Base-by-base conservation (phyloP, 2,113 vertebrate species). In the Turdus rufiventris region DNA sequence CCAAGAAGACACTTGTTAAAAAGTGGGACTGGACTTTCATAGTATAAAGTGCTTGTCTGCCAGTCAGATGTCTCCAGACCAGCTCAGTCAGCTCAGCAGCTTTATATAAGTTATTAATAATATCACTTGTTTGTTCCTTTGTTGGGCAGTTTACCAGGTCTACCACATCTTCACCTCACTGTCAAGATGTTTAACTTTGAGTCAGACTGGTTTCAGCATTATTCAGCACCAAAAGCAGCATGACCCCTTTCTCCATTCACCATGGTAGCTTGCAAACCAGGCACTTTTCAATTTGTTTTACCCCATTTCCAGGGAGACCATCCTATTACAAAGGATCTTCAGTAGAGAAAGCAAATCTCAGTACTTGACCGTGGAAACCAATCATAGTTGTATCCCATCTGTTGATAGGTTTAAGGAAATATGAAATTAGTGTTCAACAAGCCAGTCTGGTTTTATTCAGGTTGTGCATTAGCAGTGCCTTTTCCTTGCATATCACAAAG, bases 321-420 rank as follows among this genome's bases (percentile, higher is more conserved):
- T 58, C 28, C 18, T n/a, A 10, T 28, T 45, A 8, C 18, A 45
- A 53, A 88, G 51, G 28, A 53, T 45, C 57, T 81, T 94, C 86
- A 92, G 53, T 62, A 92, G 54, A 80, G 81, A 89, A 82, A 83
- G 75, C 28, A 61, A 70, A 75, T 68, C 31, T 89, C 53, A 34
- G 50, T 51, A 36, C 25, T 87, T 93, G 73, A 45, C 62, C 50
- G 18, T 31, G 67, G 54, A 57, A 31, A 85, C 15, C 33, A 61
- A n/a, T 61, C 38, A 33, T n/a, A 75, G 54, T 65, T 72, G 57
- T 75, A 68, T 93, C 34, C 66, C 66, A 93, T 47, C 54, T 94
- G 84, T 48, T 95, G 70, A 87, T 57, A 87, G 61, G 16, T 82
- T 87, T 85, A 89, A 87, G 91, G 79, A 92, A 94, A 89, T 38